These are phyloP conservation scores for Idaea straminata DNA, from an alignment of 2,888 invertebrate genomes.

Conservation along the genomic window DNA sequence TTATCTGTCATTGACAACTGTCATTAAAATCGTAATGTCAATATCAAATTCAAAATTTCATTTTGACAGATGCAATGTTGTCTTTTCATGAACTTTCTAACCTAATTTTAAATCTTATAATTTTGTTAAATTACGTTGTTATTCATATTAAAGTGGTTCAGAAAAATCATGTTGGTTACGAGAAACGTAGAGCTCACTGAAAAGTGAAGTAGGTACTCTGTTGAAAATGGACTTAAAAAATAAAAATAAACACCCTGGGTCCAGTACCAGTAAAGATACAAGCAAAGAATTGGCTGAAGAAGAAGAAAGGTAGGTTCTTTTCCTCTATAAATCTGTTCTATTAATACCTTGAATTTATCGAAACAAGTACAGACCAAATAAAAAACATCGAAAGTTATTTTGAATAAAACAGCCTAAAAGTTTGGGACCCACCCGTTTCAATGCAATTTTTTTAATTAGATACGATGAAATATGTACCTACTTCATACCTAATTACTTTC, in stretches of 20 bases:
- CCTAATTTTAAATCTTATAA: background rate
- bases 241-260: constrained; percentile 44
- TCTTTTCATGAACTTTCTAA: background rate
- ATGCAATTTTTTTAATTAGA: too few relatives aligned
- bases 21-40: background rate
- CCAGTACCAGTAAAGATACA: constrained; percentile 15
- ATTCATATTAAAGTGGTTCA: background rate
- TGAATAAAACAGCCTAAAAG: background rate
- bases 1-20: too few relatives aligned
- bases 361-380: background rate
- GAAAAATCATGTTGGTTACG: background rate
- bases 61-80: background rate
- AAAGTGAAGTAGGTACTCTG: constrained; percentile 21
- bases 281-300: constrained; percentile 59
- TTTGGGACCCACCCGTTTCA: background rate
- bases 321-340: background rate
- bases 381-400: background rate
- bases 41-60: background rate
- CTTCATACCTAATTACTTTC: too few relatives aligned
- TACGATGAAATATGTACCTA: too few relatives aligned
- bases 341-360: background rate
- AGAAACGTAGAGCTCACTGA: background rate
- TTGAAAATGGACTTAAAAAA: constrained; percentile 60
- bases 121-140: background rate
- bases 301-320: constrained; percentile 58